A percentile compares a stretch with the other conserved stretches of the same genome.
phyloP scores from a whole-genome alignment of 2,113 vertebrate genomes.

The Naja naja region DNA sequence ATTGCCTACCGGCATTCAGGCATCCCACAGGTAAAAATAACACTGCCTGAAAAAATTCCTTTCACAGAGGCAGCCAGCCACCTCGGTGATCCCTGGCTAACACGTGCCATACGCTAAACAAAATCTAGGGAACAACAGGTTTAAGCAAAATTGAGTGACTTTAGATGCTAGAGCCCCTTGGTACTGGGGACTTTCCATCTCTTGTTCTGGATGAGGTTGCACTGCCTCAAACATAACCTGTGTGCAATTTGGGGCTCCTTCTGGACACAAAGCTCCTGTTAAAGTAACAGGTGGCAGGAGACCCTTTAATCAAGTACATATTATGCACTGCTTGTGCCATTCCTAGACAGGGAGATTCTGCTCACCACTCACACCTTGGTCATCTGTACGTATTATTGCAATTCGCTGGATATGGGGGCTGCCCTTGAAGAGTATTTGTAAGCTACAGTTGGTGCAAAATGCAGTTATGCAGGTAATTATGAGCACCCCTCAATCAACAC shows the following conservation, averaged over 20 bases:
- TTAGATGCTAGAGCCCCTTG: neutral
- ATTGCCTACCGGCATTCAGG: too few species aligned
- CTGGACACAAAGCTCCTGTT: neutral
- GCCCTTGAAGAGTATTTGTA: neutral
- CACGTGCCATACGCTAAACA: too few species aligned
- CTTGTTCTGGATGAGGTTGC: neutral
- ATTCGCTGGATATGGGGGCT: neutral
- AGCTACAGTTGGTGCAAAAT: neutral
- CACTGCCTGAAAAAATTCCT: too few species aligned
- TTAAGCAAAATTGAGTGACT: neutral
- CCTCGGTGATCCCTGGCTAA: too few species aligned
- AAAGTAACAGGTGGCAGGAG: neutral
- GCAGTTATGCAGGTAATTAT: neutral
- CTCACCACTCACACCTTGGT: neutral
- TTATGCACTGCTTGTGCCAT: neutral
- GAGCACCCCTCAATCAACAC: neutral
- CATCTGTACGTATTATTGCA: neutral
- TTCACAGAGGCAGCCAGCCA: too few species aligned
- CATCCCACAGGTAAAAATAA: too few species aligned
- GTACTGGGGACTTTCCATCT: neutral
- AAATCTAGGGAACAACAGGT: neutral
- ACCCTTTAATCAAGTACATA: neutral
- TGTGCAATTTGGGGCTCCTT: neutral
- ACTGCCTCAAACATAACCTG: neutral
- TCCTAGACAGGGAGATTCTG: neutral